A percentile compares a stretch with the other conserved stretches of the same genome.
phyloP scores from a whole-genome alignment of 2,797 vertebrate genomes.

The Botia kubotai region DNA sequence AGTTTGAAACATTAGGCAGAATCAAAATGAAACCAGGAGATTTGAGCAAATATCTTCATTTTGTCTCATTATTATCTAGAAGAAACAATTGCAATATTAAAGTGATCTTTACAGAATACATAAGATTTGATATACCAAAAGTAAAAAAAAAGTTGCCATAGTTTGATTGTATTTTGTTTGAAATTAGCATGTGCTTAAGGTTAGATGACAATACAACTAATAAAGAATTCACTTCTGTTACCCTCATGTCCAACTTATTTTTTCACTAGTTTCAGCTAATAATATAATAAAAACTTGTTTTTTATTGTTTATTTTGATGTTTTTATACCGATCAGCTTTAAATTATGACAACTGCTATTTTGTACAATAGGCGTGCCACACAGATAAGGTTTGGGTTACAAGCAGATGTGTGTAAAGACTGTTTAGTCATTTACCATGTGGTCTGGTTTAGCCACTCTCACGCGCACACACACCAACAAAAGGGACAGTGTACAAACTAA shows the following conservation, averaged over 20 bases:
- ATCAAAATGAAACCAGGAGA: too few species aligned
- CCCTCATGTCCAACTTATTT: not conserved
- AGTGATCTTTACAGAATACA: too few species aligned
- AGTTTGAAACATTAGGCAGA: too few species aligned
- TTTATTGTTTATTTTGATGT: not conserved
- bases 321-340: not conserved
- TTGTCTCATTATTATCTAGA: too few species aligned
- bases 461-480: slow-evolving; percentile 6
- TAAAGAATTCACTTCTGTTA: not conserved
- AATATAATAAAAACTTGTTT: not conserved
- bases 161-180: not conserved
- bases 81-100: too few species aligned
- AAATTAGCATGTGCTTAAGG: not conserved
- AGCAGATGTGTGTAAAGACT: slow-evolving; percentile 4
- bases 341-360: slow-evolving; percentile 9
- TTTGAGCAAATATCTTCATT: too few species aligned
- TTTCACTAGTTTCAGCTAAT: not conserved
- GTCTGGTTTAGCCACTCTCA: slow-evolving; percentile 29
- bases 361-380: slow-evolving; percentile 2
- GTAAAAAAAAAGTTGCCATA: not conserved
- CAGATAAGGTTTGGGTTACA: not conserved
- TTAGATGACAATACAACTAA: too few species aligned
- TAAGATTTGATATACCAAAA: too few species aligned
- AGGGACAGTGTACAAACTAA: slow-evolving; percentile 32
- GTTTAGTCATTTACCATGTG: slow-evolving; percentile 30